phyloP scores from a whole-genome alignment of 2,888 invertebrate species.

The Chrysolina haemoptera region DNA sequence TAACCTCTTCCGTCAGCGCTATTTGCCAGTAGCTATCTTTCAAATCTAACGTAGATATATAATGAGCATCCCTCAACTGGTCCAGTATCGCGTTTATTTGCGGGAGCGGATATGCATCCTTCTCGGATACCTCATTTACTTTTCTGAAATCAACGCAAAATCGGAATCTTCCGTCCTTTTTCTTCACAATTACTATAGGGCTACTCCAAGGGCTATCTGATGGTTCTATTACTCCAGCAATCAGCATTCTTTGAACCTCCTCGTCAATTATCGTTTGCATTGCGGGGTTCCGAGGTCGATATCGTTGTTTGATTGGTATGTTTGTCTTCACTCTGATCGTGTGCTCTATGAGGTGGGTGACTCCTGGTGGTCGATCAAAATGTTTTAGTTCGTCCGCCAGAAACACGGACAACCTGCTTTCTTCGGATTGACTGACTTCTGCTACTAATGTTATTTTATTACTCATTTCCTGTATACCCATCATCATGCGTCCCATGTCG shows the following conservation, averaged over 20 bases:
- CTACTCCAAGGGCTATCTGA: constrained; percentile 44
- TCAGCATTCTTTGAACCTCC: constrained; percentile 39
- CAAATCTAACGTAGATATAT: constrained; percentile 37
- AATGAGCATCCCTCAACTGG: constrained; percentile 50
- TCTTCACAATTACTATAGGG: not conserved
- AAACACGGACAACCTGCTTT: not conserved
- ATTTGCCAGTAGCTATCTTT: too few species aligned
- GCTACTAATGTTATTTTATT: too few species aligned
- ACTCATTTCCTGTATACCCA: too few species aligned
- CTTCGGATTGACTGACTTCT: too few species aligned
- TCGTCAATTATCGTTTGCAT: constrained; percentile 39
- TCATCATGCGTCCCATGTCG: not conserved
- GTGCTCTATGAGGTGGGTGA: not conserved
- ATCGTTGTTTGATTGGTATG: constrained; percentile 50
- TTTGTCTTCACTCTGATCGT: not conserved
- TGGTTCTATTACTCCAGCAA: constrained; percentile 34
- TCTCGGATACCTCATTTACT: not conserved
- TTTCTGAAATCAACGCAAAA: constrained; percentile 46
- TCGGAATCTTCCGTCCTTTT: constrained; percentile 40
- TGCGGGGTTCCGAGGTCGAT: constrained; percentile 49
- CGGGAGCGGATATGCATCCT: constrained; percentile 41
- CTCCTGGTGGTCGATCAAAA: not conserved
- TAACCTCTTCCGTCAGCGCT: too few species aligned
- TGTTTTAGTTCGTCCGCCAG: not conserved
- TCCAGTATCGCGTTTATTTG: constrained; percentile 53